phyloP scores from a whole-genome alignment of 2,888 invertebrate species.

The Brenthis ino region DNA sequence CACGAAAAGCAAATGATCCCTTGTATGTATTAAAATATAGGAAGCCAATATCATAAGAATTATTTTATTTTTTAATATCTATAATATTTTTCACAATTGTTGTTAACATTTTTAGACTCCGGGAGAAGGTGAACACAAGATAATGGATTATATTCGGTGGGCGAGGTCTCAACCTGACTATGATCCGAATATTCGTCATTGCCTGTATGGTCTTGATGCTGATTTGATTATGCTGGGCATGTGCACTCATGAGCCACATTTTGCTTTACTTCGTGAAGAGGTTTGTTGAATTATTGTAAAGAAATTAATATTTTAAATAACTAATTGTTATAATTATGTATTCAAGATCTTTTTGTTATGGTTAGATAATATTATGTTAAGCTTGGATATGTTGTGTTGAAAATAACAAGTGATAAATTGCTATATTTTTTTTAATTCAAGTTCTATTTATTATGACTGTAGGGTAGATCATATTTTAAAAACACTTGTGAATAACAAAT shows the following conservation, averaged over 20 bases:
- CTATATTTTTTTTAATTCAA: too few species aligned
- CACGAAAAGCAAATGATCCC: too few species aligned
- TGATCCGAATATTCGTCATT: conserved; percentile 96
- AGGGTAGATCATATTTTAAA: too few species aligned
- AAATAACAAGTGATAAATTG: neutral
- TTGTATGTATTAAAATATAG: too few species aligned
- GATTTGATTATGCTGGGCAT: conserved; percentile 98
- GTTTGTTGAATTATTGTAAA: conserved; percentile 63
- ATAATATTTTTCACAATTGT: neutral
- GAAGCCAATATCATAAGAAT: too few species aligned
- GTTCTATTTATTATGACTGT: too few species aligned
- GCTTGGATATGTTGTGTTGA: too few species aligned
- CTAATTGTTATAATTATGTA: neutral
- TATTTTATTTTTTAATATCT: too few species aligned
- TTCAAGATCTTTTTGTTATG: too few species aligned
- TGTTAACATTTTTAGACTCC: conserved; percentile 84
- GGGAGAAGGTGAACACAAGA: conserved; percentile 99
- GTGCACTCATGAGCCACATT: conserved; percentile 97
- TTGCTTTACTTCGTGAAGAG: conserved; percentile 96
- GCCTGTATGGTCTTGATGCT: conserved; percentile 98
- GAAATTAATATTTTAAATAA: neutral
- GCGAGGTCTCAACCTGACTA: conserved; percentile 92
- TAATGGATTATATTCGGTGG: conserved; percentile 98
- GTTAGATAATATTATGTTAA: too few species aligned
- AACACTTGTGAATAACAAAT: too few species aligned